Evolutionary conservation across 2,888 invertebrate genomes (phyloP).

Genomic region (Hyposoter didymator): DNA sequence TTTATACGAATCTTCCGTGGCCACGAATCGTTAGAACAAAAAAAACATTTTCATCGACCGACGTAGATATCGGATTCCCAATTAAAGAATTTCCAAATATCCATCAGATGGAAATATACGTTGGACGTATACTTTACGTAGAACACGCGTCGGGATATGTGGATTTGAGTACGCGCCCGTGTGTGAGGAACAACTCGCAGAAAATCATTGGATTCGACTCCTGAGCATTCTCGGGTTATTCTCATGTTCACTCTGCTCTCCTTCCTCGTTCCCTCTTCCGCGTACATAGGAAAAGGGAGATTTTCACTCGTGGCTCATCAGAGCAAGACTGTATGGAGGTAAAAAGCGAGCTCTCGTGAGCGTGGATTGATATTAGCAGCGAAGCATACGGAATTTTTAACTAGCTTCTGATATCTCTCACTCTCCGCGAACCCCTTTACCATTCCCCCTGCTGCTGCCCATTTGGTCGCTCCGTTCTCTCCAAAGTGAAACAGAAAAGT

Average conservation of each 20-base stretch:
- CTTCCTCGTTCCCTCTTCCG: slow-evolving; percentile 5
- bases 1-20: not conserved
- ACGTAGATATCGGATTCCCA: not conserved
- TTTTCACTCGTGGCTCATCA: slow-evolving; percentile 30
- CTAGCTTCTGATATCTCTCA: slow-evolving; percentile 72
- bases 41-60: not conserved
- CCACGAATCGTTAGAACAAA: not conserved
- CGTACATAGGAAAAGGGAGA: slow-evolving; percentile 24
- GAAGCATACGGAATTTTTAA: slow-evolving; percentile 82
- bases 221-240: slow-evolving; percentile 25
- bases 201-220: slow-evolving; percentile 20
- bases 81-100: not conserved
- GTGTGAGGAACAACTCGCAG: not conserved
- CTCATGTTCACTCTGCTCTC: slow-evolving; percentile 5
- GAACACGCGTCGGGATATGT: not conserved
- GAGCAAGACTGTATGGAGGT: slow-evolving; percentile 36
- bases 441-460: not conserved
- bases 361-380: slow-evolving; percentile 81
- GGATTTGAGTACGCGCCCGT: not conserved
- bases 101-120: not conserved
- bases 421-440: slow-evolving; percentile 18
- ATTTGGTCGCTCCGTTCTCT: slow-evolving; percentile 74
- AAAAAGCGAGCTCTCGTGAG: slow-evolving; percentile 54
- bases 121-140: not conserved
- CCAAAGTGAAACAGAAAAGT: slow-evolving; percentile 82